These are phyloP conservation scores for Ashinkailepas kermadecensis DNA, from an alignment of 2,888 invertebrate species.

Conservation along the genomic window DNA sequence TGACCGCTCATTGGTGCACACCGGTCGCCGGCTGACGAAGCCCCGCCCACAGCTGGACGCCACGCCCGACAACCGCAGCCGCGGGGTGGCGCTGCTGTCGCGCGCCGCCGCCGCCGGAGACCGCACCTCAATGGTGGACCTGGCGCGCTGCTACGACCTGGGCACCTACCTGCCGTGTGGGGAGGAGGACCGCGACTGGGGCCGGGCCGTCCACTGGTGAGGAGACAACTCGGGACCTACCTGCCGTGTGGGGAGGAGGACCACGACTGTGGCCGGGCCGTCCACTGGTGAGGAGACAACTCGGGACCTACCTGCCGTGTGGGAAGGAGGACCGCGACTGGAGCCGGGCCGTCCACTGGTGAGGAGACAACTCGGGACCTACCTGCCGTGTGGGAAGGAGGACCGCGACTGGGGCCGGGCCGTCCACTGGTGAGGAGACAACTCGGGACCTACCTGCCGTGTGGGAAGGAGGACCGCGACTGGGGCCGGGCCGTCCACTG, in stretches of 20 bases:
- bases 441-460: no score
- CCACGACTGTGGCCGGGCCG: neutral
- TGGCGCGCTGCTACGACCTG: slow-evolving; percentile 48
- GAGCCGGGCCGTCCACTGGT: neutral
- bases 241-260: no score
- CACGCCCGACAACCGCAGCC: neutral
- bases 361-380: slow-evolving; percentile 39
- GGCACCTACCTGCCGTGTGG: slow-evolving; percentile 39
- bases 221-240: neutral
- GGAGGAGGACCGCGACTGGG: neutral
- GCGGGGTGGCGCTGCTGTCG: slow-evolving; percentile 28
- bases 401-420: neutral
- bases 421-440: slow-evolving; percentile 26
- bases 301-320: neutral
- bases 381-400: slow-evolving; percentile 34
- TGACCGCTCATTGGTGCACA: no score
- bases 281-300: no score
- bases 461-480: no score
- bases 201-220: slow-evolving; percentile 22
- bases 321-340: neutral
- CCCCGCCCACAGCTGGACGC: neutral
- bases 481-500: neutral
- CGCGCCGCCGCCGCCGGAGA: slow-evolving; percentile 48
- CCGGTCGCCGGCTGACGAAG: no score
- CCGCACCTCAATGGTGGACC: slow-evolving; percentile 46